Percentiles rank a stretch among this genome's conserved stretches.
Evolutionary conservation across 2,113 vertebrate genomes (phyloP).

Genomic region (Corythornis cristatus): DNA sequence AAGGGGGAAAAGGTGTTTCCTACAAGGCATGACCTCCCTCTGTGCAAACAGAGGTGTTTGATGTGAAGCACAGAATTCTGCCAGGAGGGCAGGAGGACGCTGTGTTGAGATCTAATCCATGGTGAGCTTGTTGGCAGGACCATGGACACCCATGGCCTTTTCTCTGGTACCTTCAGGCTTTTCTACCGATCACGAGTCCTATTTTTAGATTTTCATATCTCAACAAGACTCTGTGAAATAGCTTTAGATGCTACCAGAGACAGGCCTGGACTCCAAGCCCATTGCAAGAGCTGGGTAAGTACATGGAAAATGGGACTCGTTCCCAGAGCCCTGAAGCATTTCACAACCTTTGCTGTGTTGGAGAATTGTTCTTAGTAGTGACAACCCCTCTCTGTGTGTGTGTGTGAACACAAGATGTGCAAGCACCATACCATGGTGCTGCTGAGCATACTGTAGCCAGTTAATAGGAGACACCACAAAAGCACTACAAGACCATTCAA

Average conservation of each 20-base stretch:
- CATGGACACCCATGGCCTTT: background rate
- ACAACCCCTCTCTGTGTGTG: background rate
- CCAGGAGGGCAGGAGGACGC: background rate
- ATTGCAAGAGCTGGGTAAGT: background rate
- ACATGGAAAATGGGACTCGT: fast-evolving
- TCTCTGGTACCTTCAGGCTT: background rate
- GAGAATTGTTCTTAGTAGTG: background rate
- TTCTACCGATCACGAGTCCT: fast-evolving
- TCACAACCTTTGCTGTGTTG: background rate
- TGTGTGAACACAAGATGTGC: background rate
- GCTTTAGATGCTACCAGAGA: background rate
- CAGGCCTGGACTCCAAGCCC: background rate
- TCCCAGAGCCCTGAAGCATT: background rate
- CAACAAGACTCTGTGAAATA: background rate
- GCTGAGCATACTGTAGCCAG: background rate
- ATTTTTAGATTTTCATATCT: background rate
- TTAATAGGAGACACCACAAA: background rate
- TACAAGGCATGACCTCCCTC: background rate
- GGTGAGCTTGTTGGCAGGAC: background rate
- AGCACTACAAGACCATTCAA: background rate
- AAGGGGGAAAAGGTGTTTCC: background rate
- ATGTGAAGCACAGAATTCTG: background rate
- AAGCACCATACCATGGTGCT: background rate
- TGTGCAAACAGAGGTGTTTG: background rate
- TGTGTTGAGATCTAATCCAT: fast-evolving